A percentile compares a stretch with the other conserved stretches of the same genome.
phyloP scores from a whole-genome alignment of 2,797 vertebrate species.

The Leptatherina wallacei region DNA sequence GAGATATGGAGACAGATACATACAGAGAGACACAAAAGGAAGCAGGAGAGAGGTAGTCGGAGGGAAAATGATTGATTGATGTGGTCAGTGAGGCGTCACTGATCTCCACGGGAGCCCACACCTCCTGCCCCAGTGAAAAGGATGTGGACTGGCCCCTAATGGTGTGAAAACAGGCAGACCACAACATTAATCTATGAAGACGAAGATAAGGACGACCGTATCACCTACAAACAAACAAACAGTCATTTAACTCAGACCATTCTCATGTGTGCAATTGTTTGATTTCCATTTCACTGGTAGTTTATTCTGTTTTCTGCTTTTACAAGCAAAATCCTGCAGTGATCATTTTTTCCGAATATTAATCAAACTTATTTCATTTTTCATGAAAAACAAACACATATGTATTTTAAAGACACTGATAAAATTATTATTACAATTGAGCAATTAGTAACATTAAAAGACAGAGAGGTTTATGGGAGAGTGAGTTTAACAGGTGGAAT shows the following conservation, averaged over 20 bases:
- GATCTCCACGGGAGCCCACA: conserved; percentile 77
- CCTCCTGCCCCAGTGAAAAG: conserved; percentile 52
- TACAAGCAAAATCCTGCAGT: neutral
- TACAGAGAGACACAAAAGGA: conserved; percentile 72
- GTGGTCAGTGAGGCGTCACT: conserved; percentile 83
- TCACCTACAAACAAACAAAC: conserved; percentile 55
- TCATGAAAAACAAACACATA: neutral
- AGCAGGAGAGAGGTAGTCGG: conserved; percentile 60
- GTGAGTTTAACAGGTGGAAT: conserved; percentile 34
- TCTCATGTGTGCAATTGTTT: conserved; percentile 16
- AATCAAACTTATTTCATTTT: neutral
- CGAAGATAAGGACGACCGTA: conserved; percentile 43
- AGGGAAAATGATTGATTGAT: conserved; percentile 82
- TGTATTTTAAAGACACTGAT: conserved; percentile 2
- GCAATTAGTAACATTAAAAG: no score
- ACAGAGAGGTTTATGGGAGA: no score
- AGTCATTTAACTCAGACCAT: conserved; percentile 11
- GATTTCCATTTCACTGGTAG: conserved; percentile 1
- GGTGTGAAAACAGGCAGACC: conserved; percentile 68
- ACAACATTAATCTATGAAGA: conserved; percentile 68
- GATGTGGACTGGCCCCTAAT: conserved; percentile 71
- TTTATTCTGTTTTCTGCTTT: conserved; percentile 5
- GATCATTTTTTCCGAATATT: neutral
- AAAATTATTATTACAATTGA: neutral
- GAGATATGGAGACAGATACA: conserved; percentile 73